Evolutionary conservation across 2,113 vertebrate species (phyloP), one percentile per base, ranked within the genome.

Genomic region (Osmerus eperlanus): DNA sequence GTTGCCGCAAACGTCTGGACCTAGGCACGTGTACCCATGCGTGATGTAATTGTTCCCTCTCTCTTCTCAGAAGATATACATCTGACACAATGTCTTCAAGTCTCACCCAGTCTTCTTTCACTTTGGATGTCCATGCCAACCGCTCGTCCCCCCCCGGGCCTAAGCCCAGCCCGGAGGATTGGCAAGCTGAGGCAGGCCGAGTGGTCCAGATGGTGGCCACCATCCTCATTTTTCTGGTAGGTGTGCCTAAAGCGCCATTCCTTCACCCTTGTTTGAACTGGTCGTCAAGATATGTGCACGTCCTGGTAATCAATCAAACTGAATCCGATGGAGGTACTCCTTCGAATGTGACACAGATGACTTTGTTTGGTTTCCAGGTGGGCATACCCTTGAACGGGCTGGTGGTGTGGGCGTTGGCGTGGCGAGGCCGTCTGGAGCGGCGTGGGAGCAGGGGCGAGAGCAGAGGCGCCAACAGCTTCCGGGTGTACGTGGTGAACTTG

Each of bases 401-500:
- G 65, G 92, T 93, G 69, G 86, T 93, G 18, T 93, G 91, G 91
- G 87, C 85, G 0, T 81, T 93, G 16, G 90, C 83, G 52, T 3
- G 85, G 0, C 60, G 87, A 5, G 13, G 78, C 5, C 64, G 76
- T n/a, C 67, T 80, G 53, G 8, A 15, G 0, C 80, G 82, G 19
- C 74, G 83, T 65, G 81, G 75, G 23, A 80, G 85, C 11, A 3
- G 0, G 5, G 12, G 2, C 1, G 86, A 89, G 70, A 90, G 87
- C 0, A 88, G 89, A 0, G 73, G 87, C 0, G 91, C 91, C 56
- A 89, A 65, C 76, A 92, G 90, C 78, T 93, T 93, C 67, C 86
- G 89, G 0, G 60, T 89, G 8, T 93, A 93, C 1, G 92, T 93
- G 0, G 80, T 93, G 47, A 91, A 93, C 80, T 81, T 93, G 74